Conservation (phyloP, 2,113 vertebrate genomes). For the Benitochromis conjunctus region DNA sequence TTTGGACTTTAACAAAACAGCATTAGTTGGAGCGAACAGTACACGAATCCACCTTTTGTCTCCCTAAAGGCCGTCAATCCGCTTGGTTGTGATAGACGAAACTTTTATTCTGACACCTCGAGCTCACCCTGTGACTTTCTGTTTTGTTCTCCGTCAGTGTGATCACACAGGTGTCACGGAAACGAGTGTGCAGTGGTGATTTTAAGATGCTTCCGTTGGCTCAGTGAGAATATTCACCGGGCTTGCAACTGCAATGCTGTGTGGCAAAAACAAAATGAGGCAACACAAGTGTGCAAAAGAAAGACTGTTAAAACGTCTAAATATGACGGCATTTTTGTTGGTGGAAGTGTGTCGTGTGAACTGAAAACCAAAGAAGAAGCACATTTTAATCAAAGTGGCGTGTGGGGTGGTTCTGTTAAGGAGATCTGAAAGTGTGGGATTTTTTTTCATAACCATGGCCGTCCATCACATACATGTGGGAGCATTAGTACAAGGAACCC, state of each 20-base stretch:
- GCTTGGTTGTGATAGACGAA: neutral
- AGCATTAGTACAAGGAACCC: neutral
- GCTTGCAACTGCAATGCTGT: neutral
- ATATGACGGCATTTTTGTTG: rapidly evolving
- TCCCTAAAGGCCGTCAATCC: neutral
- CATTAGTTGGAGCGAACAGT: rapidly evolving
- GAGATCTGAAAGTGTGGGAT: neutral
- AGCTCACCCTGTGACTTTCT: neutral
- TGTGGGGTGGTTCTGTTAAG: neutral
- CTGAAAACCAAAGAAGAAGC: neutral
- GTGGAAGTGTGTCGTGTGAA: neutral
- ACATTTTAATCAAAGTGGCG: neutral
- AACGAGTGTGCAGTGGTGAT: neutral
- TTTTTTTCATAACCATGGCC: neutral
- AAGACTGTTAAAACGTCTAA: neutral
- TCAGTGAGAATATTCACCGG: neutral
- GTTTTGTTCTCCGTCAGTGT: neutral
- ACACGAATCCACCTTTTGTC: neutral
- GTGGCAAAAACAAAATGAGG: neutral
- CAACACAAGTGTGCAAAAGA: neutral
- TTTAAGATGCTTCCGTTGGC: neutral
- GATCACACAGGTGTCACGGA: neutral
- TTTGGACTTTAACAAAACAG: neutral
- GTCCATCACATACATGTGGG: neutral
- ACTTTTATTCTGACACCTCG: neutral